phyloP scores from a whole-genome alignment of 2,113 vertebrate species.

The Oncorhynchus mykiss region DNA sequence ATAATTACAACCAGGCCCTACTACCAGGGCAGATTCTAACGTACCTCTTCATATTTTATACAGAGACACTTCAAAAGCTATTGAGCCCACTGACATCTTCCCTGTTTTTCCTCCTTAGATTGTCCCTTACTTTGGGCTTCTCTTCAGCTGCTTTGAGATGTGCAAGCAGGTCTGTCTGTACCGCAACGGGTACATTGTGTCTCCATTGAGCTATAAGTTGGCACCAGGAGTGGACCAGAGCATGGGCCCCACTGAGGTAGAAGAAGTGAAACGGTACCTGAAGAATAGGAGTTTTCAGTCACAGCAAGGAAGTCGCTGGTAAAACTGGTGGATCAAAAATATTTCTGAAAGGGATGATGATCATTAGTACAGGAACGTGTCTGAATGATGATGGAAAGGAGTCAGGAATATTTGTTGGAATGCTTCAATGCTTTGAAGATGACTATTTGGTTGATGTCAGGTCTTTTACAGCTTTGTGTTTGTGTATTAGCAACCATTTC shows the following conservation, averaged over 20 bases:
- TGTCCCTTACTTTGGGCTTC: slow-evolving; percentile 91
- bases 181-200: slow-evolving; percentile 91
- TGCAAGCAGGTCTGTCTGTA: slow-evolving; percentile 93
- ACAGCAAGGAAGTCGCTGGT: slow-evolving; percentile 74
- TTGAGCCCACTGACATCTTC: background rate
- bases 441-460: background rate
- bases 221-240: slow-evolving; percentile 93
- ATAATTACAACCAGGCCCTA: background rate
- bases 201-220: slow-evolving; percentile 87
- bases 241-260: slow-evolving; percentile 84
- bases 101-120: slow-evolving; percentile 74
- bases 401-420: background rate
- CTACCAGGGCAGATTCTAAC: background rate
- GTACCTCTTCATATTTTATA: background rate
- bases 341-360: background rate
- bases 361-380: background rate
- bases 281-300: slow-evolving; percentile 78
- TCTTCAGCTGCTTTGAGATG: slow-evolving; percentile 92
- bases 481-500: slow-evolving; percentile 6
- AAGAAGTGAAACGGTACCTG: slow-evolving; percentile 83
- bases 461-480: slow-evolving; percentile 2
- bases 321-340: slow-evolving; percentile 21
- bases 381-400: background rate
- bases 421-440: slow-evolving; percentile 1
- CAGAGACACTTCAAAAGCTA: background rate